These are phyloP conservation scores for Himalopsyche phryganea DNA, from an alignment of 1,140 invertebrate genomes.

Conservation along the genomic window DNA sequence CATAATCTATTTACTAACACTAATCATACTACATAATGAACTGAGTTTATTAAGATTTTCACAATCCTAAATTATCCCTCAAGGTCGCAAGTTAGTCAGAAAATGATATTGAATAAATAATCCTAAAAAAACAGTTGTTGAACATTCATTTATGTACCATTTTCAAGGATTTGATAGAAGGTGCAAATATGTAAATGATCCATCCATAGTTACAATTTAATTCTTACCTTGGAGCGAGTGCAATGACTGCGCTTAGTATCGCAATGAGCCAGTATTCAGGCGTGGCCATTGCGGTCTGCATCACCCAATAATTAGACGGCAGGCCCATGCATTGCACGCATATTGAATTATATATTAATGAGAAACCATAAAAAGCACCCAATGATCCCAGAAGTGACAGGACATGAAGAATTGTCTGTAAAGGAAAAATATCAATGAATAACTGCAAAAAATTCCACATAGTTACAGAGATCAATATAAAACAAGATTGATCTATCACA, in stretches of 20 bases:
- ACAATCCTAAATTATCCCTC: too few species aligned
- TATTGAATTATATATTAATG: slow-evolving; percentile 76
- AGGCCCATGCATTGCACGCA: slow-evolving; percentile 76
- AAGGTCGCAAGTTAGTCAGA: too few species aligned
- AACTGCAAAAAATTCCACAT: not conserved
- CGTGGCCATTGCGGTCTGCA: slow-evolving; percentile 71
- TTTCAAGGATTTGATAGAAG: too few species aligned
- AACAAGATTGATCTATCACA: too few species aligned
- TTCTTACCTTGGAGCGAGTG: slow-evolving; percentile 79
- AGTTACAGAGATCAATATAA: not conserved
- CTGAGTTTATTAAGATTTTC: too few species aligned
- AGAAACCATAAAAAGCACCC: slow-evolving; percentile 78
- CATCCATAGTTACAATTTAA: too few species aligned
- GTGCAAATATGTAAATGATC: too few species aligned
- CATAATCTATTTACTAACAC: too few species aligned
- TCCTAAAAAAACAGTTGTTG: too few species aligned
- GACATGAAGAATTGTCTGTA: slow-evolving; percentile 84
- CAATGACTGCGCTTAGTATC: slow-evolving; percentile 69
- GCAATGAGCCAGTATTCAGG: slow-evolving; percentile 79
- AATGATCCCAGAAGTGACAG: slow-evolving; percentile 74
- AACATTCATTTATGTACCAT: too few species aligned
- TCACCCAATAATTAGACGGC: slow-evolving; percentile 82
- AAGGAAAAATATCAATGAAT: slow-evolving; percentile 37
- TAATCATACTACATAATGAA: too few species aligned
- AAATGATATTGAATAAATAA: too few species aligned